Base-by-base conservation (phyloP, 2,888 invertebrate species). In the Corythucha ciliata region DNA sequence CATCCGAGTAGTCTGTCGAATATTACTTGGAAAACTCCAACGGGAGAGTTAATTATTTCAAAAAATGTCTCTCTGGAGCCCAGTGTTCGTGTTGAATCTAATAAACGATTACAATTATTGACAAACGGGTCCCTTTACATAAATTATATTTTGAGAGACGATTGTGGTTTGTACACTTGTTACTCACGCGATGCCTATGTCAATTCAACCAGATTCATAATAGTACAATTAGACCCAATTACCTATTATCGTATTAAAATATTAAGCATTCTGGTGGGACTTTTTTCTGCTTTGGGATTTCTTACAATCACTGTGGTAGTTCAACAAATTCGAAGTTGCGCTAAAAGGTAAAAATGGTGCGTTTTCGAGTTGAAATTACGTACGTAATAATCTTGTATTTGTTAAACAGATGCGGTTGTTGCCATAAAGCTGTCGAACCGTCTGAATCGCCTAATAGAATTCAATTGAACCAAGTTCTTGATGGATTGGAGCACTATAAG, bases 401-500 rank as follows among this genome's bases (percentile, higher is more conserved):
- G 20, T 51, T 37, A 20, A 34, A 22, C 71, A 84, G 84, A 67
- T 80, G 80, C 68, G 81, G 79, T 50, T 78, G 84, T 55, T 85
- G 83, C 69, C 79, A 80, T 58, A 78, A 41, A 6, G 33, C 45
- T 26, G 52, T 40, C 16, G 52, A 49, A 8, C 40, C 46, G 22
- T 52, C 24, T 48, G 63, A 39, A 61, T 52, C 85, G 18, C 87
- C 89, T 7, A 77, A 86, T 51, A 80, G 85, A 22, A 78, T 85
- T 54, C 88, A 90, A 68, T 82, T 92, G 58, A 83, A 83, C 65
- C 82, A 81, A 60, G 85, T 92, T 80, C 71, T 92, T 62, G 91
- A 92, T 66, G 87, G 83, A 68, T 85, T 92, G 61, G 91, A 92
- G 66, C 81, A 80, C 59, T 90, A 91, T 71, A 90, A 90, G 70